Base-by-base conservation (phyloP, 2,797 vertebrate genomes). In the Aphelocoma californica region DNA sequence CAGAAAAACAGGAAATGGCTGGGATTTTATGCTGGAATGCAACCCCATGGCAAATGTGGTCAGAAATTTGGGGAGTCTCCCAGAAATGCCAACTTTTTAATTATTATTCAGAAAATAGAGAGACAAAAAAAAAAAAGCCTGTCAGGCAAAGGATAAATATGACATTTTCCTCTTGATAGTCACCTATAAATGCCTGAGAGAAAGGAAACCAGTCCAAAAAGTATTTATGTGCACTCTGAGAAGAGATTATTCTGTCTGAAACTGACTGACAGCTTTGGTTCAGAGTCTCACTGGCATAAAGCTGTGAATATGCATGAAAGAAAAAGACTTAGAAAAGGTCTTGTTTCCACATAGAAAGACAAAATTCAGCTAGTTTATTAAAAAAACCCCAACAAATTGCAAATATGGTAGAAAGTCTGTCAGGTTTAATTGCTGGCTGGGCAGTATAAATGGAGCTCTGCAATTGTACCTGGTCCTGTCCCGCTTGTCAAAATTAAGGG, bases 101-200 rank as follows among this genome's bases (percentile, higher is more conserved):
- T 92, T 65, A 24, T 64, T 86, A 21, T 42, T 87, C 6, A 92
- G 86, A 93, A 81, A 94, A 75, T 53, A 83, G 28, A 85, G 32
- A 62, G 21, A 13, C 34, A 81, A 72, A 34, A 7, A 12, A 18
- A 6, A 51, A 40, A 65, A 44, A 51, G 4, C 31, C 42, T 48
- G n/a, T 40, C 64, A 82, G 74, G 57, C 64, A 81, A 78, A 73
- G 53, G 81, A 44, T 3, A 67, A 86, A 83, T 73, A 81, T 80
- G 47, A 84, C 81, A 93, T 92, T 93, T 88, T 25, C 86, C 81
- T 95, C 74, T 88, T 87, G 92, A 86, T 92, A 93, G 81, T 96
- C 95, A 95, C 70, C 38, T 70, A 18, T 72, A 94, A 95, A 93
- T 90, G 85, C 50, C 58, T 54, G 40, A 47, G 40, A 95, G 88